phyloP scores from a whole-genome alignment of 2,888 invertebrate genomes.

The Rosalia funebris region DNA sequence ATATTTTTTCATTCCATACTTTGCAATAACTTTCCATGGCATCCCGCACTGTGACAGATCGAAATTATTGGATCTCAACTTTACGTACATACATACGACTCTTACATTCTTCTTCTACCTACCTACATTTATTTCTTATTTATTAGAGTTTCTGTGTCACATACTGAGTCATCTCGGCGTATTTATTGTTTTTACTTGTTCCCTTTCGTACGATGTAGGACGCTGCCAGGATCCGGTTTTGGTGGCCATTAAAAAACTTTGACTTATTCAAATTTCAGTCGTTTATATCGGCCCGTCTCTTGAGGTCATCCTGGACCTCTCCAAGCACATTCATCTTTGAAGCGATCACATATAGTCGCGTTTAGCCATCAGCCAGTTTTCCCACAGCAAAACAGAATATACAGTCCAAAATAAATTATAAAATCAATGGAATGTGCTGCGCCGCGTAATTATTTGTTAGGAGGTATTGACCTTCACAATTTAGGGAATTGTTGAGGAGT shows the following conservation, averaged over 20 bases:
- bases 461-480: too few species aligned
- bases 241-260: conserved; percentile 6
- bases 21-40: too few species aligned
- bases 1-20: too few species aligned
- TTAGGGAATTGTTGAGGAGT: too few species aligned
- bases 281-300: conserved; percentile 1
- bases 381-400: not conserved
- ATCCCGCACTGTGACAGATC: too few species aligned
- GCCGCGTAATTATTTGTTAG: too few species aligned
- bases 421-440: too few species aligned
- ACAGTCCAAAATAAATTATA: too few species aligned
- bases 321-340: conserved; percentile 1
- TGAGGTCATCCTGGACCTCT: conserved; percentile 18
- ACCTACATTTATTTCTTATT: not conserved
- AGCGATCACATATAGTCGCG: not conserved
- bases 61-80: too few species aligned
- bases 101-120: not conserved
- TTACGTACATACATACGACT: not conserved
- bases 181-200: conserved; percentile 11
- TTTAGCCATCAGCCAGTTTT: not conserved
- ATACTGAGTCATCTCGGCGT: conserved; percentile 10
- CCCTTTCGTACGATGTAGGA: conserved; percentile 19
- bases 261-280: conserved; percentile 22
- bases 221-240: conserved; percentile 12
- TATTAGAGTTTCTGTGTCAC: conserved; percentile 14